phyloP scores from a whole-genome alignment of 2,113 vertebrate species.

The Chionomys nivalis region DNA sequence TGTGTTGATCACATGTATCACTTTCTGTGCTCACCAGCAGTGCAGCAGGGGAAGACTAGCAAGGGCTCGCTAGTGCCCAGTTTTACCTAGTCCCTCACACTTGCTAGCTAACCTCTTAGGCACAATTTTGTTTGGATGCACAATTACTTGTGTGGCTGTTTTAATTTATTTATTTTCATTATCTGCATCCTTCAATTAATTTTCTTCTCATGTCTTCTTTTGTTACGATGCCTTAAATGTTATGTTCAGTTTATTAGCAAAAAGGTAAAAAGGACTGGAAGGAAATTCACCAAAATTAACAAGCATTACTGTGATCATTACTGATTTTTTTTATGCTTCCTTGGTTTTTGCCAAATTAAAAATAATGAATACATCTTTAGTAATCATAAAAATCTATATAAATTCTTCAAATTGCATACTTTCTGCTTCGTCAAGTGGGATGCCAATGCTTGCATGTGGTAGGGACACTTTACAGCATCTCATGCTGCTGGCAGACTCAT shows the following conservation, averaged over 20 bases:
- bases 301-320: background rate
- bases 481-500: too few species aligned
- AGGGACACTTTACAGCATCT: background rate
- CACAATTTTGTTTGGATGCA: background rate
- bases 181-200: background rate
- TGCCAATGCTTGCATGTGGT: background rate
- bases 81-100: background rate
- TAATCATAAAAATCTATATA: background rate
- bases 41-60: background rate
- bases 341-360: slow-evolving; percentile 29
- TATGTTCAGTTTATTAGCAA: background rate
- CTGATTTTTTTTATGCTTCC: background rate
- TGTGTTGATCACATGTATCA: background rate
- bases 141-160: background rate
- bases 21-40: background rate
- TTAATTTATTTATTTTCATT: background rate
- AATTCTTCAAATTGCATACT: background rate
- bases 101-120: background rate
- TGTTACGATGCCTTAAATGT: background rate
- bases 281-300: background rate
- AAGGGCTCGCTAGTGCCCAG: too few species aligned
- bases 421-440: background rate
- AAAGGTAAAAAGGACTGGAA: background rate
- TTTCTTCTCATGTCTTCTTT: background rate
- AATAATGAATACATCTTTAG: background rate